phyloP scores from a whole-genome alignment of 2,888 invertebrate species.

The Brenthis daphne region DNA sequence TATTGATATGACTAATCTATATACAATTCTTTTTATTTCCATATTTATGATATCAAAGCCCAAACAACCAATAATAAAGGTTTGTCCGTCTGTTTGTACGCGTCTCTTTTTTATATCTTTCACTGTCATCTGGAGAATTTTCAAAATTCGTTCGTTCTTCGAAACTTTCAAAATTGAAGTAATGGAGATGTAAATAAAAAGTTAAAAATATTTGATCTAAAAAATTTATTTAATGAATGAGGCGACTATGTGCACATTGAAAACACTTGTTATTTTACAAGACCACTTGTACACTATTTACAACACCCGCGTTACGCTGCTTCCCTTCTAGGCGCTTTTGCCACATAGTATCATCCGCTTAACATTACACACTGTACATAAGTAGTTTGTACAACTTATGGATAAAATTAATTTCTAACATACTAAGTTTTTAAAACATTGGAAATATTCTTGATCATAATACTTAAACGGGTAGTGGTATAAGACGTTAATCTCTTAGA shows the following conservation, averaged over 20 bases:
- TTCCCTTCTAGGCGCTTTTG: constrained; percentile 45
- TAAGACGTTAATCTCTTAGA: constrained; percentile 75
- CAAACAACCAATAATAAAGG: too few species aligned
- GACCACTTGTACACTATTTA: constrained; percentile 78
- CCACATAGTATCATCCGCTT: constrained; percentile 48
- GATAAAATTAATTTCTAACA: constrained; percentile 63
- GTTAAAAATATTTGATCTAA: constrained; percentile 70
- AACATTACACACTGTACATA: constrained; percentile 73
- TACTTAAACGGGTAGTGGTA: constrained; percentile 78
- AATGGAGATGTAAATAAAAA: constrained; percentile 39
- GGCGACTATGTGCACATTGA: constrained; percentile 83
- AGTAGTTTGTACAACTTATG: constrained; percentile 78
- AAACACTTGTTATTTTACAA: constrained; percentile 79
- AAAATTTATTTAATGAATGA: constrained; percentile 81
- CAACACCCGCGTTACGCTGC: constrained; percentile 57
- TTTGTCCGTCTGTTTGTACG: too few species aligned
- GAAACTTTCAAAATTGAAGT: not conserved
- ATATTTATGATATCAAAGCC: too few species aligned
- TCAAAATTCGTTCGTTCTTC: not conserved
- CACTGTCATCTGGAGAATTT: not conserved
- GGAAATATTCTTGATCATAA: constrained; percentile 80
- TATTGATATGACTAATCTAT: too few species aligned
- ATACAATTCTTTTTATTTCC: too few species aligned
- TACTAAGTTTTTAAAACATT: constrained; percentile 71
- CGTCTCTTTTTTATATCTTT: too few species aligned